Conservation (phyloP, 2,113 vertebrate species). For the Numida meleagris region DNA sequence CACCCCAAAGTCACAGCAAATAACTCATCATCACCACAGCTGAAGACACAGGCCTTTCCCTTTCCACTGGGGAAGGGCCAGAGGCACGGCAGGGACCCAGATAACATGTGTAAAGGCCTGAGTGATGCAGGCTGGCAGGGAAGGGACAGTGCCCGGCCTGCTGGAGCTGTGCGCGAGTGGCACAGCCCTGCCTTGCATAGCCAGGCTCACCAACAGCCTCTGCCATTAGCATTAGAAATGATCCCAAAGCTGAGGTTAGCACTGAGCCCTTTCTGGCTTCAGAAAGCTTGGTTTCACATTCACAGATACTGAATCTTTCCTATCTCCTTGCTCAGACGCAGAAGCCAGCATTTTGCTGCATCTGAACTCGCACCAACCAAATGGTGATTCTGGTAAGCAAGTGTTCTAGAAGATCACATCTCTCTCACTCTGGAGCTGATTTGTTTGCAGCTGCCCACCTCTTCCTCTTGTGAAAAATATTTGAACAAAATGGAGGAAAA, state of each 20-base stretch:
- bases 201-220: background rate
- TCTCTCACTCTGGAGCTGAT: background rate
- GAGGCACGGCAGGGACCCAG: background rate
- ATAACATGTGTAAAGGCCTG: background rate
- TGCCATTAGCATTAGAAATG: background rate
- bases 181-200: background rate
- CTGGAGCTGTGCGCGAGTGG: background rate
- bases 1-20: background rate
- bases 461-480: background rate
- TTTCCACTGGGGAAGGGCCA: background rate
- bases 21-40: background rate
- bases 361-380: background rate
- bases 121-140: background rate
- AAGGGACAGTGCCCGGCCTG: background rate
- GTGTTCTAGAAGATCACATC: background rate
- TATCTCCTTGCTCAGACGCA: background rate
- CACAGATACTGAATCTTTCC: background rate
- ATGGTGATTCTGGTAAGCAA: conserved; percentile 19
- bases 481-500: background rate
- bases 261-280: background rate
- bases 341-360: conserved; percentile 28
- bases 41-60: background rate
- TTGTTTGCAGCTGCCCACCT: background rate
- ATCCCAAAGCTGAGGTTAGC: background rate
- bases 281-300: background rate